These are phyloP conservation scores for Arremon aurantiirostris DNA, from an alignment of 2,797 vertebrate genomes.

Conservation along the genomic window DNA sequence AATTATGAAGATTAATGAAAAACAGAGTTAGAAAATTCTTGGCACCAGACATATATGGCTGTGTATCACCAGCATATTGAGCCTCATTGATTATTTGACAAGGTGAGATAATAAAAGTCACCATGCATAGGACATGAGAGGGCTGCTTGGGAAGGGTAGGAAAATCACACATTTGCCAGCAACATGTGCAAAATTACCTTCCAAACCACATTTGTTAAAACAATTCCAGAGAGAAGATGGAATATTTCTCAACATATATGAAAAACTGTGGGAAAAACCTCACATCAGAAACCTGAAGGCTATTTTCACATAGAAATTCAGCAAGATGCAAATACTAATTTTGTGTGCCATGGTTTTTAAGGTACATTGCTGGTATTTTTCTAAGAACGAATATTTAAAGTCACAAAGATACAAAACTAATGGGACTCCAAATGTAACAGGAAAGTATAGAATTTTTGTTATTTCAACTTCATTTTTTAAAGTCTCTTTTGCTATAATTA, in stretches of 20 bases:
- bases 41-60: rapidly evolving
- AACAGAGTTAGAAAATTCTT: neutral
- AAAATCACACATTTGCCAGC: neutral
- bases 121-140: rapidly evolving
- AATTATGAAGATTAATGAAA: neutral
- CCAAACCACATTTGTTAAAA: neutral
- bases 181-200: neutral
- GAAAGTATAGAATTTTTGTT: neutral
- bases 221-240: neutral
- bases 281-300: neutral
- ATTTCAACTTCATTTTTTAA: neutral
- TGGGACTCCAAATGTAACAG: neutral
- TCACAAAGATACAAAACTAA: neutral
- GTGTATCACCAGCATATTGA: neutral
- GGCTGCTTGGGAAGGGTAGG: neutral
- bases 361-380: neutral
- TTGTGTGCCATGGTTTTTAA: neutral
- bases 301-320: neutral
- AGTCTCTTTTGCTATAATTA: neutral
- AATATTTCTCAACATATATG: neutral
- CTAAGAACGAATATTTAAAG: neutral
- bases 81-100: neutral
- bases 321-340: neutral
- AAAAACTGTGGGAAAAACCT: neutral
- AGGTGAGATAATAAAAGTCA: neutral